These are phyloP conservation scores for Fissipunctia ypsillon DNA, from an alignment of 2,888 invertebrate species.

Conservation along the genomic window DNA sequence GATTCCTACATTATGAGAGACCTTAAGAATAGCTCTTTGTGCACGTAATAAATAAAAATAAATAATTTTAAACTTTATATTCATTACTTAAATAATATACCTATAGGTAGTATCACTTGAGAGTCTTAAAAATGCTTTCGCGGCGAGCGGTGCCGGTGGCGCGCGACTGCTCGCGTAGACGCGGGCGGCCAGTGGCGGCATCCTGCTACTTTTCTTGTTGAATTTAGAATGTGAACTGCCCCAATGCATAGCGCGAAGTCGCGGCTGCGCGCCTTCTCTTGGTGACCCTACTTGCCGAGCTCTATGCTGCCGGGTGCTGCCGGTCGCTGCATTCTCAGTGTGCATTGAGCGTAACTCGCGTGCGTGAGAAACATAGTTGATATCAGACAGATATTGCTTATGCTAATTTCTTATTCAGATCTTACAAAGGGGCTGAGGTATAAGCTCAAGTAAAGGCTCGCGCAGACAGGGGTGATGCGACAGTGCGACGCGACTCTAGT, in stretches of 20 bases:
- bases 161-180: neutral
- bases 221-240: neutral
- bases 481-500: too few relatives aligned
- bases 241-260: neutral
- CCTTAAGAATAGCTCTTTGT: too few relatives aligned
- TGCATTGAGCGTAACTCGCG: neutral
- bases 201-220: neutral
- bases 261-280: neutral
- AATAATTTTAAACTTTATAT: neutral
- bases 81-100: neutral
- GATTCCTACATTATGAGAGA: too few relatives aligned
- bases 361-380: slow-evolving; percentile 15
- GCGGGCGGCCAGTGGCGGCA: neutral
- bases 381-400: neutral
- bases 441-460: neutral
- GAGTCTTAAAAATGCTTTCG: too few relatives aligned
- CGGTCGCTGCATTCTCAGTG: neutral
- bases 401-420: slow-evolving; percentile 5
- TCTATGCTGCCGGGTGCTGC: neutral
- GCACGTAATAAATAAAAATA: too few relatives aligned
- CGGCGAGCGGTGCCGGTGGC: too few relatives aligned
- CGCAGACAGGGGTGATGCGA: too few relatives aligned
- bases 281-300: neutral
- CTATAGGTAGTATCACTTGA: too few relatives aligned
- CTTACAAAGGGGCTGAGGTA: neutral